Evolutionary conservation across 2,888 invertebrate genomes (phyloP).

Genomic region (Megaustenia siamemsis): DNA sequence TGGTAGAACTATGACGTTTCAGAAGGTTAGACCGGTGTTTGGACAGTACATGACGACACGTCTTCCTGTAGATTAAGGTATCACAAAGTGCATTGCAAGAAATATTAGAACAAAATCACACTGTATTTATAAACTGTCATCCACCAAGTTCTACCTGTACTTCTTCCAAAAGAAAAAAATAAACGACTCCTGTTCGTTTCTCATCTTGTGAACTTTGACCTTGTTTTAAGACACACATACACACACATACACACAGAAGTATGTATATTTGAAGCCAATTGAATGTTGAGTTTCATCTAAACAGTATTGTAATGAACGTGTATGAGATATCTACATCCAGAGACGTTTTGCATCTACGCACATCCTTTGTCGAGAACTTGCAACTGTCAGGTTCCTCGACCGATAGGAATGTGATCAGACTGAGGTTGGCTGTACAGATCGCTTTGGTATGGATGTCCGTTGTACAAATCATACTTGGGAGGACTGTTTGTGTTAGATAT

Average conservation of each 20-base stretch:
- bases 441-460: constrained; percentile 40
- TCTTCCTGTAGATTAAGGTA: constrained; percentile 19
- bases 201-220: not conserved
- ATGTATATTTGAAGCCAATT: not conserved
- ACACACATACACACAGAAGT: not conserved
- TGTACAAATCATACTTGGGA: constrained; percentile 43
- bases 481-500: constrained; percentile 18
- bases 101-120: constrained; percentile 16
- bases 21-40: not conserved
- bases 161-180: not conserved
- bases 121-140: not conserved
- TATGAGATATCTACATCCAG: not conserved
- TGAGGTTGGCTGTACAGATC: constrained; percentile 29
- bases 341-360: not conserved
- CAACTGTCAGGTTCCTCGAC: not conserved
- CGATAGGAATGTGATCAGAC: constrained; percentile 14
- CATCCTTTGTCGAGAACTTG: not conserved
- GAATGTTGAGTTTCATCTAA: not conserved
- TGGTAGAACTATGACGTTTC: not conserved
- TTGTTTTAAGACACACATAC: not conserved
- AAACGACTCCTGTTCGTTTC: no score
- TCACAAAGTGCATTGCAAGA: constrained; percentile 34
- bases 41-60: not conserved
- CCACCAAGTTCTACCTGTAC: not conserved
- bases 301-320: not conserved